phyloP scores from a whole-genome alignment of 2,888 invertebrate genomes.

The Hirtodrosophila histrioides region DNA sequence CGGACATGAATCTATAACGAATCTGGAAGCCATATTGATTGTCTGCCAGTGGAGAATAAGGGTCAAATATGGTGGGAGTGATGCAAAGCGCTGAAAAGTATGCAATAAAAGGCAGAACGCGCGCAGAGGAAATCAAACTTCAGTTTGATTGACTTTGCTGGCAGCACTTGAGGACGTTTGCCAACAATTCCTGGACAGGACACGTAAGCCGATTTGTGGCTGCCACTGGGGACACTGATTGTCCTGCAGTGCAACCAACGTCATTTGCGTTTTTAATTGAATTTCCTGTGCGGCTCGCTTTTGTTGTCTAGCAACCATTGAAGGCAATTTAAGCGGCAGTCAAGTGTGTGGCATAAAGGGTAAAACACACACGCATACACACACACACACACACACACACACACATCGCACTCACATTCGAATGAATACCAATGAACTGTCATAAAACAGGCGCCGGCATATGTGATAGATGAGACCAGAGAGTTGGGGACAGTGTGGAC shows the following conservation, averaged over 20 bases:
- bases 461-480: slow-evolving; percentile 31
- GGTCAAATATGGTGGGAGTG: slow-evolving; percentile 2
- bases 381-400: slow-evolving; percentile 7
- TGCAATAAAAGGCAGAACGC: slow-evolving; percentile 50
- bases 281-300: slow-evolving; percentile 46
- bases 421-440: slow-evolving; percentile 78
- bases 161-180: slow-evolving; percentile 25
- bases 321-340: slow-evolving; percentile 46
- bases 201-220: slow-evolving; percentile 65
- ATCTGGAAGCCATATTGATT: slow-evolving; percentile 61
- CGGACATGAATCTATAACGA: slow-evolving; percentile 71
- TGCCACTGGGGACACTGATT: slow-evolving; percentile 2
- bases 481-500: slow-evolving; percentile 2
- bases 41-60: slow-evolving; percentile 12
- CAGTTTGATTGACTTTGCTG: slow-evolving; percentile 64
- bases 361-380: slow-evolving; percentile 22
- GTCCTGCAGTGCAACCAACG: slow-evolving; percentile 11
- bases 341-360: slow-evolving; percentile 45
- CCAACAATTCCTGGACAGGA: slow-evolving; percentile 31
- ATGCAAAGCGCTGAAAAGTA: slow-evolving; percentile 54
- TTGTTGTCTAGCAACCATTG: slow-evolving; percentile 34
- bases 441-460: slow-evolving; percentile 64
- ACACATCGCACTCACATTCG: slow-evolving; percentile 24
- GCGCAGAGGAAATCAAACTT: slow-evolving; percentile 64
- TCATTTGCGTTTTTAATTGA: slow-evolving; percentile 68